Evolutionary conservation across 2,797 vertebrate species (phyloP).

Genomic region (Tamandua tetradactyla): DNA sequence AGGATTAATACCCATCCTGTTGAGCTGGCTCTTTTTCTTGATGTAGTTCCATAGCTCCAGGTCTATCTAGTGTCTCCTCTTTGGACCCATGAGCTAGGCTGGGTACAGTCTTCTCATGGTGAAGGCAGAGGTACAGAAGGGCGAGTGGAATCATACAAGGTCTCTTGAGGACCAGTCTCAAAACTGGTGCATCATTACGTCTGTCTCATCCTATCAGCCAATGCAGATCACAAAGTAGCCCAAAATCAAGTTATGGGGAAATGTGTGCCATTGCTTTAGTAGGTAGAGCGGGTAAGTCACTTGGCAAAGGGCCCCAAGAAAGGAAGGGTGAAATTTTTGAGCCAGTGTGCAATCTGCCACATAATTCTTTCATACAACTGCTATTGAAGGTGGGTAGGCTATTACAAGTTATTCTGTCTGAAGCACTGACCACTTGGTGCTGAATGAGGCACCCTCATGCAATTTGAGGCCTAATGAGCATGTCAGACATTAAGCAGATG

Average conservation of each 20-base stretch:
- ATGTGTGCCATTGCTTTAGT: not conserved
- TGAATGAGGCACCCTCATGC: not conserved
- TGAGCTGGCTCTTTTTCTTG: not conserved
- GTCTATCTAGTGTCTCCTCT: not conserved
- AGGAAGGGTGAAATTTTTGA: not conserved
- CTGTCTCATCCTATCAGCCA: not conserved
- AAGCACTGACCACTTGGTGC: not conserved
- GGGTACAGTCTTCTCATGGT: not conserved
- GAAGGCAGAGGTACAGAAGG: not conserved
- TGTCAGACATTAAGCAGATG: not conserved
- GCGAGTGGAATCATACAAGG: not conserved
- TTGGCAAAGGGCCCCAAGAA: not conserved
- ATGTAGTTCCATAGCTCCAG: not conserved
- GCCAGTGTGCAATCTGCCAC: not conserved
- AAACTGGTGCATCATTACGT: not conserved
- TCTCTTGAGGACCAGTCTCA: not conserved
- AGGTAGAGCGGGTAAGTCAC: not conserved
- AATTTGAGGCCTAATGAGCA: not conserved
- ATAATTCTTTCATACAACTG: not conserved
- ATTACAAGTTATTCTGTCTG: not conserved
- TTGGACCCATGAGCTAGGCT: not conserved
- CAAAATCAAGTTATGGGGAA: not conserved
- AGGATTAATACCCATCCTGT: too few relatives aligned
- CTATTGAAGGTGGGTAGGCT: not conserved
- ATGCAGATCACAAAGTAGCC: not conserved